Evolutionary conservation across 2,888 invertebrate genomes (phyloP).

Genomic region (Phorcus lineatus): DNA sequence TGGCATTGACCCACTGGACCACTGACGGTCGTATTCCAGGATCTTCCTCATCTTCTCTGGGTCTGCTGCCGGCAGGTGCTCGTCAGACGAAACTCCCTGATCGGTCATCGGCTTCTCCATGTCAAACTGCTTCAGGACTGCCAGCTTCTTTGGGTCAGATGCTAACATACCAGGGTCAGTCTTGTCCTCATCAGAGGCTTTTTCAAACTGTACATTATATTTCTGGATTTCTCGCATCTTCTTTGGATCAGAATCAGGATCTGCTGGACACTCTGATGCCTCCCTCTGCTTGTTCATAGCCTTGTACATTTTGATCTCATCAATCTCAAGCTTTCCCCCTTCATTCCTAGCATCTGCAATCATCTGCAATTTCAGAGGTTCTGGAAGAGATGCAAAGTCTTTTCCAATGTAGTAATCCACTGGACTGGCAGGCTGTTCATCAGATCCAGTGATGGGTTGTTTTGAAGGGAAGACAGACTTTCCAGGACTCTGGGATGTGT

Average conservation of each 20-base stretch:
- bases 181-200: background rate
- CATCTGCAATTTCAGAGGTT: background rate
- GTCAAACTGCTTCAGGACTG: conserved; percentile 45
- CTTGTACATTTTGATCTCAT: background rate
- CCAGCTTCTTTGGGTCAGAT: conserved; percentile 54
- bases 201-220: background rate
- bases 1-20: background rate
- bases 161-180: background rate
- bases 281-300: background rate
- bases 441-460: background rate
- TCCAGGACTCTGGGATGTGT: background rate
- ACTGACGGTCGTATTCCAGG: background rate
- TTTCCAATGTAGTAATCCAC: background rate
- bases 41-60: background rate
- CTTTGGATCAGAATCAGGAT: background rate
- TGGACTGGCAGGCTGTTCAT: background rate
- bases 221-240: background rate
- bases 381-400: background rate
- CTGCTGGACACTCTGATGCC: background rate
- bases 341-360: background rate
- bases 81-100: background rate
- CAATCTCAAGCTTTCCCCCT: background rate
- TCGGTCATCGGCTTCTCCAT: background rate
- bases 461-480: no score
- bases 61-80: background rate